A percentile compares a stretch with the other conserved stretches of the same genome.
phyloP scores from a whole-genome alignment of 2,888 invertebrate genomes.

The Mesorhabditis spiculigera region DNA sequence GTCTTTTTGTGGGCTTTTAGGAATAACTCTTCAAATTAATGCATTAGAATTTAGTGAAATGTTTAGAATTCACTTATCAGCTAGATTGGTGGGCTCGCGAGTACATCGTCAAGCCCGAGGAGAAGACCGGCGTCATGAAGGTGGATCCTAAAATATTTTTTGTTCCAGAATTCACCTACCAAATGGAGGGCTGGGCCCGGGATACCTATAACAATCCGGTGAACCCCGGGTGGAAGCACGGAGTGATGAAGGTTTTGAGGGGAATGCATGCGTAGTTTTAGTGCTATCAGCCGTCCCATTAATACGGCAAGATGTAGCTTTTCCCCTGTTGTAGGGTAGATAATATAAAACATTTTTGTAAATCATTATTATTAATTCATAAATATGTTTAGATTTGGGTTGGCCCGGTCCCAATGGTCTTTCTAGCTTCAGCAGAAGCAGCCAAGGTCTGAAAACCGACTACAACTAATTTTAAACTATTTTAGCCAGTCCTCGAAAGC shows the following conservation, averaged over 20 bases:
- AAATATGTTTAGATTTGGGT: slow-evolving; percentile 31
- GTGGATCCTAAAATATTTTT: neutral
- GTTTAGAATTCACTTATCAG: slow-evolving; percentile 1
- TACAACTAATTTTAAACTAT: neutral
- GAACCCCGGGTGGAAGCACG: slow-evolving; percentile 8
- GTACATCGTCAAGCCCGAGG: neutral
- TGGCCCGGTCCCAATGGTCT: slow-evolving; percentile 35
- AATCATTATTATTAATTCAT: too few species aligned
- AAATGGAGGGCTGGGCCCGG: slow-evolving; percentile 24
- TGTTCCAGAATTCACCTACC: slow-evolving; percentile 23
- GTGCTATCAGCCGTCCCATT: neutral
- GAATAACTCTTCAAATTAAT: too few species aligned
- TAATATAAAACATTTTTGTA: neutral
- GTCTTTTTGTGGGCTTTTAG: too few species aligned
- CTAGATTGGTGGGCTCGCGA: slow-evolving; percentile 6
- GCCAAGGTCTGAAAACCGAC: slow-evolving; percentile 21
- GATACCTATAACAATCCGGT: slow-evolving; percentile 13
- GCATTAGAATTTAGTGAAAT: too few species aligned
- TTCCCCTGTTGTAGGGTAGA: too few species aligned
- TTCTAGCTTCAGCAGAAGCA: slow-evolving; percentile 22
- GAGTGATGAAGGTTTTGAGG: slow-evolving; percentile 13
- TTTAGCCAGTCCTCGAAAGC: slow-evolving; percentile 45
- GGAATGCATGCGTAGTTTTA: neutral
- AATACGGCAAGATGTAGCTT: too few species aligned
- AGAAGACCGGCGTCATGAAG: neutral